phyloP scores from a whole-genome alignment of 2,113 vertebrate species.

The Elaphurus davidianus region DNA sequence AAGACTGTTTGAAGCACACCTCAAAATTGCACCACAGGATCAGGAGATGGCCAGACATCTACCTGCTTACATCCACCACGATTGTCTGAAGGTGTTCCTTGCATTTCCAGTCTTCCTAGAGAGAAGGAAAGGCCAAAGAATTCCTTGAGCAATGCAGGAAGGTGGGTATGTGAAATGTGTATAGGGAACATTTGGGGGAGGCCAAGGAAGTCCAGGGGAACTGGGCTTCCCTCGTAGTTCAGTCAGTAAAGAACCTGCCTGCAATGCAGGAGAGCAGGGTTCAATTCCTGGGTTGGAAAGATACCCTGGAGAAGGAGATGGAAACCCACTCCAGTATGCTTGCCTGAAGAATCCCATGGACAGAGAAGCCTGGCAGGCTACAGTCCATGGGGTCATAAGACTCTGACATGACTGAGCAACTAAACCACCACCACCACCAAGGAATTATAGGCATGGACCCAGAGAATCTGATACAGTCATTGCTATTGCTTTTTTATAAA shows the following conservation, averaged over 20 bases:
- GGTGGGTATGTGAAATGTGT: background rate
- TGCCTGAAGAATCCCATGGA: too few species aligned
- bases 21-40: too few species aligned
- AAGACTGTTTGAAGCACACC: background rate
- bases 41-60: too few species aligned
- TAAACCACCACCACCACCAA: background rate
- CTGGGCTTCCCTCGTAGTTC: accelerated
- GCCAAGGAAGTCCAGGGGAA: background rate
- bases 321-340: background rate
- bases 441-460: background rate
- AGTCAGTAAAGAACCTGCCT: too few species aligned
- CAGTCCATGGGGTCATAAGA: too few species aligned
- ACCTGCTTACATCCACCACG: accelerated
- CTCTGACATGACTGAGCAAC: background rate
- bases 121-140: too few species aligned
- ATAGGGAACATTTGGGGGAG: background rate
- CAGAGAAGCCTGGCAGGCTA: too few species aligned
- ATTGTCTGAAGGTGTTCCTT: too few species aligned
- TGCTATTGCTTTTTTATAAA: background rate
- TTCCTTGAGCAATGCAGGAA: accelerated
- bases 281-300: accelerated
- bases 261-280: too few species aligned
- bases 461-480: background rate
- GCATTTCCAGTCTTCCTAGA: background rate
- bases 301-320: background rate